Conservation (phyloP, 2,113 vertebrate genomes). For the Amphiprion percula region DNA sequence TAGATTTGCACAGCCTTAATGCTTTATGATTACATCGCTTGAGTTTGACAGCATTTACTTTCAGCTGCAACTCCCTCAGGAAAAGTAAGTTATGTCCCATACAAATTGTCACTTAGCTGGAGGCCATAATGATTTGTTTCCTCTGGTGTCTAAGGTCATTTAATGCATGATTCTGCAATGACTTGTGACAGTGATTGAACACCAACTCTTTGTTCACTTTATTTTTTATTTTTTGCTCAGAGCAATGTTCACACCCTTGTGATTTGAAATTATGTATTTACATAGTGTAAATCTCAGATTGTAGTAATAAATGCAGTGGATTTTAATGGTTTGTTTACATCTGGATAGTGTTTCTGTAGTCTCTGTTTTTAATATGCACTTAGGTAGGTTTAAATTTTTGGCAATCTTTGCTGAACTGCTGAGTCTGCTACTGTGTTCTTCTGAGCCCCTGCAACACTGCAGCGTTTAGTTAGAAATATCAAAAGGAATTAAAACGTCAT, state of each 20-base stretch:
- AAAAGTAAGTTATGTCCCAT: conserved; percentile 74
- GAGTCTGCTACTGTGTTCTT: conserved; percentile 11
- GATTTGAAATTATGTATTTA: conserved; percentile 54
- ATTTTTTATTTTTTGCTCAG: conserved; percentile 37
- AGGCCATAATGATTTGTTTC: conserved; percentile 82
- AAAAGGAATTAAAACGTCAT: conserved; percentile 54
- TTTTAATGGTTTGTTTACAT: conserved; percentile 71
- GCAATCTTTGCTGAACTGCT: conserved; percentile 29
- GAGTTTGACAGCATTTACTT: conserved; percentile 77
- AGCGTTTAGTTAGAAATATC: conserved; percentile 38
- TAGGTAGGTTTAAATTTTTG: conserved; percentile 23
- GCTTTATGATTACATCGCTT: conserved; percentile 74
- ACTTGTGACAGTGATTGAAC: conserved; percentile 81
- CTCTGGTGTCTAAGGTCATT: conserved; percentile 79
- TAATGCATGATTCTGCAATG: conserved; percentile 71
- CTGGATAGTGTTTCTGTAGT: conserved; percentile 42
- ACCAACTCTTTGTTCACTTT: conserved; percentile 62
- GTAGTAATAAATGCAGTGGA: conserved; percentile 47
- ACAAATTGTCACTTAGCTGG: conserved; percentile 75
- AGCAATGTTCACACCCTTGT: conserved; percentile 48
- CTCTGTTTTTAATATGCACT: conserved; percentile 2
- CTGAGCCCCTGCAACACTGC: conserved; percentile 9
- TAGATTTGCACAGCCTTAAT: conserved; percentile 57
- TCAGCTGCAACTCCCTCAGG: conserved; percentile 71
- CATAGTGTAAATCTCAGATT: conserved; percentile 57